phyloP scores from a whole-genome alignment of 2,888 invertebrate genomes.

The Rhagonycha lutea region DNA sequence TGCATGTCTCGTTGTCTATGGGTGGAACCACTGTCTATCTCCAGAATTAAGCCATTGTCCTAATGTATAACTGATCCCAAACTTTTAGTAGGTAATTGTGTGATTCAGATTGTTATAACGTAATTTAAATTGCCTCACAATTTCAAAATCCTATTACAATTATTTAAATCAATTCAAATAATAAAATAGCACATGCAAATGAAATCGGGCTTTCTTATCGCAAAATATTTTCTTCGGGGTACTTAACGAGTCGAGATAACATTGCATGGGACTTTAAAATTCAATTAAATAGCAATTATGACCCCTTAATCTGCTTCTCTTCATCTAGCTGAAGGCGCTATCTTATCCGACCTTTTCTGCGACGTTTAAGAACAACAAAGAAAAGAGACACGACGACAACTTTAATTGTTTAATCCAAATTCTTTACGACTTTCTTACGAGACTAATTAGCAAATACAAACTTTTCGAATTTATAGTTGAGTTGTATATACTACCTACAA shows the following conservation, averaged over 20 bases:
- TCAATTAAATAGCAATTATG: slow-evolving; percentile 30
- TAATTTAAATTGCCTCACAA: not conserved
- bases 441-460: slow-evolving; percentile 14
- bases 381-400: slow-evolving; percentile 12
- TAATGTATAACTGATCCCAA: not conserved
- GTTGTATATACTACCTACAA: not conserved
- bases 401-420: slow-evolving; percentile 25
- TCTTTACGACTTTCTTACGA: slow-evolving; percentile 20
- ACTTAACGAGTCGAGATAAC: slow-evolving; percentile 19
- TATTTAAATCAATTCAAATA: not conserved
- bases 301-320: slow-evolving; percentile 23
- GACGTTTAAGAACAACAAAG: slow-evolving; percentile 8
- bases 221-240: slow-evolving; percentile 1
- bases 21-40: slow-evolving; percentile 4
- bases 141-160: not conserved
- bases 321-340: slow-evolving; percentile 12
- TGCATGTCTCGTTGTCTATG: slow-evolving; percentile 14
- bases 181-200: slow-evolving; percentile 2
- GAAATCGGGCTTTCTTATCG: slow-evolving; percentile 1
- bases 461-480: slow-evolving; percentile 12
- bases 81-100: not conserved
- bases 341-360: slow-evolving; percentile 16
- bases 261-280: slow-evolving; percentile 22
- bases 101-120: not conserved
- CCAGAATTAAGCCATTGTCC: slow-evolving; percentile 16